Evolutionary conservation across 2,888 invertebrate species (phyloP).

Genomic region (Pilophorus perplexus): DNA sequence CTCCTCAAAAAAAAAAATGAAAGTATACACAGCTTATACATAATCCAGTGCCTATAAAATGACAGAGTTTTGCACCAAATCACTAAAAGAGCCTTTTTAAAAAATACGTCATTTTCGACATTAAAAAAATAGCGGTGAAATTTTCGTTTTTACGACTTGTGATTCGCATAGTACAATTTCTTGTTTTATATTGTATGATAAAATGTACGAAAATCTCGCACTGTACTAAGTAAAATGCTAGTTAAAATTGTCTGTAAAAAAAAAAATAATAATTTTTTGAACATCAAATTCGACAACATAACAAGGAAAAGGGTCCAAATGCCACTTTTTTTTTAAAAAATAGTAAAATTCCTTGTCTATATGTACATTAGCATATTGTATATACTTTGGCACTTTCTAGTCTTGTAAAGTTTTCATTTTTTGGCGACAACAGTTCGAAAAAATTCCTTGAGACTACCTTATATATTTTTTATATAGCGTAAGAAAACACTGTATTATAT

Average conservation of each 20-base stretch:
- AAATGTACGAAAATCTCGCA: too few relatives aligned
- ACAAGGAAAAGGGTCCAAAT: conserved; percentile 35
- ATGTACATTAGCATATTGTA: conserved; percentile 25
- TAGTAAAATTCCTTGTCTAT: conserved; percentile 15
- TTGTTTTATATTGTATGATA: conserved; percentile 34
- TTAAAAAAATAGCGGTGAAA: conserved; percentile 21
- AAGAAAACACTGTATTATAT: conserved; percentile 33
- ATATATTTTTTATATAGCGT: conserved; percentile 41
- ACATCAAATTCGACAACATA: too few relatives aligned
- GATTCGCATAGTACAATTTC: conserved; percentile 41
- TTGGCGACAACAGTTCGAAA: conserved; percentile 27
- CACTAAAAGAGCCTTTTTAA: conserved; percentile 33
- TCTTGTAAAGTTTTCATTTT: conserved; percentile 35
- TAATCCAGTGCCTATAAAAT: conserved; percentile 40
- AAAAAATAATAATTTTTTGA: too few relatives aligned
- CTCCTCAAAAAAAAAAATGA: too few relatives aligned
- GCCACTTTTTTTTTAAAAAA: conserved; percentile 29
- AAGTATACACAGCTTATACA: conserved; percentile 32
- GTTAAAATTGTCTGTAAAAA: too few relatives aligned
- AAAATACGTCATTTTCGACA: conserved; percentile 5
- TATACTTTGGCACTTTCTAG: conserved; percentile 32
- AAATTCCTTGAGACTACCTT: conserved; percentile 40
- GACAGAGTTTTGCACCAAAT: conserved; percentile 20
- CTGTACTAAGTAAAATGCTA: too few relatives aligned
- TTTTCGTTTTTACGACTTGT: conserved; percentile 31